Evolutionary conservation across 2,113 vertebrate species (phyloP).

Genomic region (Atrichornis clamosus): DNA sequence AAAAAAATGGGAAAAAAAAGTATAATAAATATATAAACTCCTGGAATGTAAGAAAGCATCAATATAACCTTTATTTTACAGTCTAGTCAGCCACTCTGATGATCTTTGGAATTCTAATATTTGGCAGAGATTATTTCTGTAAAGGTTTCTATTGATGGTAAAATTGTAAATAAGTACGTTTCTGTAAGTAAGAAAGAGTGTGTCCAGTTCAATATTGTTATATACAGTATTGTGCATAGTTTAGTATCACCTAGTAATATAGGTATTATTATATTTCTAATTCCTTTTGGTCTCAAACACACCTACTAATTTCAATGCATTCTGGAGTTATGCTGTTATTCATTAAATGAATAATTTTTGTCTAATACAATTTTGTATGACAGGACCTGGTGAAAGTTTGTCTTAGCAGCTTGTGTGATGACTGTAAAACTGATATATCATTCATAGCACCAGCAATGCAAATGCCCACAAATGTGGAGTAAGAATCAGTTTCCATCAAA

Average conservation of each 20-base stretch:
- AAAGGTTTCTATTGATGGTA: neutral
- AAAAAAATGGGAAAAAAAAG: neutral
- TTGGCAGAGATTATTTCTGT: neutral
- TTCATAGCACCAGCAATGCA: neutral
- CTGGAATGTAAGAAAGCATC: neutral
- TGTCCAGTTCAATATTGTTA: neutral
- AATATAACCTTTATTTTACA: neutral
- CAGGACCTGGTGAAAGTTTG: neutral
- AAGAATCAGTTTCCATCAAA: neutral
- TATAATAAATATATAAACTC: neutral
- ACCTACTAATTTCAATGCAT: neutral
- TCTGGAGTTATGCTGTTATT: neutral
- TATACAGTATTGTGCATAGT: neutral
- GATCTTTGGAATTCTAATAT: neutral
- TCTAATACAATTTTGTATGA: neutral
- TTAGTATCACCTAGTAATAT: neutral
- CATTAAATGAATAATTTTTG: neutral
- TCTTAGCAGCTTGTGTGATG: neutral
- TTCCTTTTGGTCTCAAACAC: neutral
- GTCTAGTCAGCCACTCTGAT: neutral
- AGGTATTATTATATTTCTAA: too few relatives aligned
- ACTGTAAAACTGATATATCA: neutral
- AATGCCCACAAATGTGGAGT: neutral
- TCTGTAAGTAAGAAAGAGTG: neutral
- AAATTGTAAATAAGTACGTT: neutral